Evolutionary conservation across 2,113 vertebrate species (phyloP).

Genomic region (Spea multiplicata): DNA sequence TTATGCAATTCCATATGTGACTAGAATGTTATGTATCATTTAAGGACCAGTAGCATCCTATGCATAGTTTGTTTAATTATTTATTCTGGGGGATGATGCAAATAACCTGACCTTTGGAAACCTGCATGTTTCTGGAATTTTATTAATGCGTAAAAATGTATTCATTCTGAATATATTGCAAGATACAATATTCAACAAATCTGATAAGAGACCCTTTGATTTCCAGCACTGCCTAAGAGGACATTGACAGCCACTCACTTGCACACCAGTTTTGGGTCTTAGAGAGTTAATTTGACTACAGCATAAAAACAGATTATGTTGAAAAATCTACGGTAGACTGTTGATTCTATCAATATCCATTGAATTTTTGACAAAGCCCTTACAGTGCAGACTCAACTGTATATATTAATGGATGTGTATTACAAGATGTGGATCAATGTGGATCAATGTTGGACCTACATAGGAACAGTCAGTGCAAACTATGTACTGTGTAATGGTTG

Average conservation of each 20-base stretch:
- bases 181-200: too few species aligned
- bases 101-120: too few species aligned
- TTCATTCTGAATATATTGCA: too few species aligned
- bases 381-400: slow-evolving; percentile 10
- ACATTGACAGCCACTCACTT: background rate
- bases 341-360: slow-evolving; percentile 15
- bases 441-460: slow-evolving; percentile 10
- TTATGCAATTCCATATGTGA: too few species aligned
- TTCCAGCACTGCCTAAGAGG: background rate
- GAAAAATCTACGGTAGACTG: too few species aligned
- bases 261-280: background rate
- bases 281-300: slow-evolving; percentile 13
- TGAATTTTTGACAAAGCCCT: slow-evolving; percentile 21
- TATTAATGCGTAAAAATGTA: too few species aligned
- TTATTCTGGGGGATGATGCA: too few species aligned
- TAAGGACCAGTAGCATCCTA: too few species aligned
- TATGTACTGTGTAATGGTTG: slow-evolving; percentile 13
- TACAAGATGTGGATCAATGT: slow-evolving; percentile 26
- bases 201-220: background rate
- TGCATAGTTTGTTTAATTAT: too few species aligned
- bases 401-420: slow-evolving; percentile 27
- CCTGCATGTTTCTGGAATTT: too few species aligned
- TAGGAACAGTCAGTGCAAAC: slow-evolving; percentile 2
- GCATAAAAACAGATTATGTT: slow-evolving; percentile 40
- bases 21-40: too few species aligned